phyloP scores from a whole-genome alignment of 2,113 vertebrate species.

The Notothenia coriiceps region DNA sequence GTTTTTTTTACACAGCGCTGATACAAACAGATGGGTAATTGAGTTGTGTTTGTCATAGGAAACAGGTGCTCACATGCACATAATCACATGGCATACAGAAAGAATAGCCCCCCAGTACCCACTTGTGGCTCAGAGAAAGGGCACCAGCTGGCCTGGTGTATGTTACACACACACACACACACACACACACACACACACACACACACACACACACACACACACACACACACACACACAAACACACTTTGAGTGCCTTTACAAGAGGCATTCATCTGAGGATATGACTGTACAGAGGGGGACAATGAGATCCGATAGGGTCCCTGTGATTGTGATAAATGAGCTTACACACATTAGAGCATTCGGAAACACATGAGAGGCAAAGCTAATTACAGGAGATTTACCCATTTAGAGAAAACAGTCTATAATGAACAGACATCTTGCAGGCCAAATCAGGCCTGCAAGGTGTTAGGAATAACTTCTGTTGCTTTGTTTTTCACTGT shows the following conservation, averaged over 20 bases:
- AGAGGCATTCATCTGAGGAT: slow-evolving; percentile 72
- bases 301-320: slow-evolving; percentile 64
- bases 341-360: slow-evolving; percentile 63
- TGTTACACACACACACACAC: slow-evolving; percentile 43
- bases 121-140: slow-evolving; percentile 60
- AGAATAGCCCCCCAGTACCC: slow-evolving; percentile 46
- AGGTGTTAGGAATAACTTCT: not conserved
- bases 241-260: slow-evolving; percentile 50
- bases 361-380: slow-evolving; percentile 39
- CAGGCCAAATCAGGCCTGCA: not conserved
- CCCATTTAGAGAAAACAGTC: slow-evolving; percentile 23
- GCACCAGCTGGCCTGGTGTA: slow-evolving; percentile 70
- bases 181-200: no score
- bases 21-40: slow-evolving; percentile 60
- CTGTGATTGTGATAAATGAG: slow-evolving; percentile 73
- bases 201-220: no score
- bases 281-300: slow-evolving; percentile 67
- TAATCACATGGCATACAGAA: slow-evolving; percentile 60
- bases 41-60: slow-evolving; percentile 74
- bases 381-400: slow-evolving; percentile 61
- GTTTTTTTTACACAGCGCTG: slow-evolving; percentile 33
- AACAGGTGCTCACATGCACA: slow-evolving; percentile 77
- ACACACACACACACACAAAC: no score
- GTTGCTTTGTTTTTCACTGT: not conserved
- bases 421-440: slow-evolving; percentile 17